Evolutionary conservation across 2,888 invertebrate species (phyloP).

Genomic region (Polyommatus icarus): DNA sequence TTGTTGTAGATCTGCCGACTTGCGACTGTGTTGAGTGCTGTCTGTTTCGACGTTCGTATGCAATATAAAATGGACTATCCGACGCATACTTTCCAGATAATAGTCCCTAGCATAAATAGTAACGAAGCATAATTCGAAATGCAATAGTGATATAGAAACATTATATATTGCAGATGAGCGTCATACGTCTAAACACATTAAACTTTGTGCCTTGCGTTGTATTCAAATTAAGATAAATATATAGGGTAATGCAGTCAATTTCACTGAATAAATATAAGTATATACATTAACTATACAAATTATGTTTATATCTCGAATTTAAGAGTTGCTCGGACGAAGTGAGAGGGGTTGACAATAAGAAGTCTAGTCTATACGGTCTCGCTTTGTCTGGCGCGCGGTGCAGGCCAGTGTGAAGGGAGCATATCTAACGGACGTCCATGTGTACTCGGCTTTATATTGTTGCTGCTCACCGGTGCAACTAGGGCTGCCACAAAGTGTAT

Average conservation of each 20-base stretch:
- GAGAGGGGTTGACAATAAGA: slow-evolving; percentile 73
- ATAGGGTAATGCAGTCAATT: slow-evolving; percentile 75
- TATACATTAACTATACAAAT: slow-evolving; percentile 59
- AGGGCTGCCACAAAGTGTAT: not conserved
- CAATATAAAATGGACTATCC: slow-evolving; percentile 17
- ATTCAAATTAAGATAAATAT: slow-evolving; percentile 61
- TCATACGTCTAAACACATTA: slow-evolving; percentile 41
- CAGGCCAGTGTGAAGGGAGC: slow-evolving; percentile 10
- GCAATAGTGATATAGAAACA: not conserved
- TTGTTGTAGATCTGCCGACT: slow-evolving; percentile 65
- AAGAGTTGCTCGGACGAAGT: slow-evolving; percentile 68
- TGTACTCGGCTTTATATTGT: slow-evolving; percentile 27
- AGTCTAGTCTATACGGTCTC: slow-evolving; percentile 71
- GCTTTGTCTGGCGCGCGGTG: slow-evolving; percentile 51
- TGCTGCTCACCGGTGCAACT: not conserved
- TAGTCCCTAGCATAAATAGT: not conserved
- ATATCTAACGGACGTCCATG: slow-evolving; percentile 27
- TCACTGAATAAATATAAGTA: slow-evolving; percentile 65
- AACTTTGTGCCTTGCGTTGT: slow-evolving; percentile 76
- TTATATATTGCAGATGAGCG: slow-evolving; percentile 4
- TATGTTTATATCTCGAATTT: slow-evolving; percentile 70
- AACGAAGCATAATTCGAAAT: slow-evolving; percentile 7
- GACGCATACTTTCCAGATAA: not conserved
- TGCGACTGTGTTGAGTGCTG: slow-evolving; percentile 48
- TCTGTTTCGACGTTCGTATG: slow-evolving; percentile 49